Conservation (phyloP, 2,888 invertebrate species). For the Fragum fragum region DNA sequence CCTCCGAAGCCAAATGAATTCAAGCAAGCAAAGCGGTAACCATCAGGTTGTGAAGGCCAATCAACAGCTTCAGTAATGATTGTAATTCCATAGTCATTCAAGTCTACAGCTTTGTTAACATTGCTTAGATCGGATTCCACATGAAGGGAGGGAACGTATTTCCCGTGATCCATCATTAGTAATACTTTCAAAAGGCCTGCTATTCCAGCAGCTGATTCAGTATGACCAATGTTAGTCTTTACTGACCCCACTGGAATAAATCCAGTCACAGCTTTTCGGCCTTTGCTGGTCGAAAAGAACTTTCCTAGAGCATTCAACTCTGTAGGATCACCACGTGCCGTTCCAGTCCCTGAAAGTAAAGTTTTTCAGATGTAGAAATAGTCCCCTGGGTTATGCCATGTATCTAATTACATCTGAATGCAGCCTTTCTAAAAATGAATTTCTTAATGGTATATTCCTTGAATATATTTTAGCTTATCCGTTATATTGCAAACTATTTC, state of each 20-base stretch:
- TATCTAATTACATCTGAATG: too few relatives aligned
- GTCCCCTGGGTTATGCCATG: too few relatives aligned
- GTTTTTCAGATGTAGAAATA: too few relatives aligned
- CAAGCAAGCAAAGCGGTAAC: conserved; percentile 68
- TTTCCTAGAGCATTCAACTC: conserved; percentile 62
- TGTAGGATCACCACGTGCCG: conserved; percentile 69
- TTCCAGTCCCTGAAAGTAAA: conserved; percentile 67
- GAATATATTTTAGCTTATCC: too few relatives aligned
- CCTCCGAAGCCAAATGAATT: conserved; percentile 82
- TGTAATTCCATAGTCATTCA: conserved; percentile 64
- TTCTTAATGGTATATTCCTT: too few relatives aligned
- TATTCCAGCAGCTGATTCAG: conserved; percentile 78
- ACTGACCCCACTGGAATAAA: conserved; percentile 74
- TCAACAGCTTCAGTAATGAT: conserved; percentile 55
- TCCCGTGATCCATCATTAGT: conserved; percentile 76
- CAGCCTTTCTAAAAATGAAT: too few relatives aligned
- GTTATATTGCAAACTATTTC: too few relatives aligned
- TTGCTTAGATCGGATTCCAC: conserved; percentile 56
- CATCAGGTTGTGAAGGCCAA: conserved; percentile 51
- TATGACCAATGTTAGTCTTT: conserved; percentile 80
- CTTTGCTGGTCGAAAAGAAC: conserved; percentile 36
- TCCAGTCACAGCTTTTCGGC: background rate
- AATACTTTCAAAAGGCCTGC: conserved; percentile 79
- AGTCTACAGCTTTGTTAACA: conserved; percentile 70
- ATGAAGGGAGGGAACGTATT: conserved; percentile 73